Evolutionary conservation across 2,888 invertebrate genomes (phyloP).

Genomic region (Zelleria hepariella): DNA sequence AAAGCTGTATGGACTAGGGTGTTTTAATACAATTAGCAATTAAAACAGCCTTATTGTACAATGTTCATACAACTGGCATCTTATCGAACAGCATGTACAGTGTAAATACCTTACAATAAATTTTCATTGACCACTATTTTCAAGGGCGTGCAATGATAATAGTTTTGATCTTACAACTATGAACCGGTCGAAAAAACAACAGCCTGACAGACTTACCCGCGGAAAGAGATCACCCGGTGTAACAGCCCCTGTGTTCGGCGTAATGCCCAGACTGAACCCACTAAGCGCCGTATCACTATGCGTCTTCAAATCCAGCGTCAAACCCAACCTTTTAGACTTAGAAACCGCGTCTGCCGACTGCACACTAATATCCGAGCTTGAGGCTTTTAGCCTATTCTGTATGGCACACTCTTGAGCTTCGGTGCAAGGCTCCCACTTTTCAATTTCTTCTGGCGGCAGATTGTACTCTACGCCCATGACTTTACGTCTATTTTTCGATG

Average conservation of each 20-base stretch:
- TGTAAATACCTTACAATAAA: too few relatives aligned
- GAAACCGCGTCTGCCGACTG: neutral
- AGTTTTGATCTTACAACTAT: too few relatives aligned
- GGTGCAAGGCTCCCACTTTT: constrained; percentile 7
- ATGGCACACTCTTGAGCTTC: constrained; percentile 17
- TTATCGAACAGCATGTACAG: too few relatives aligned
- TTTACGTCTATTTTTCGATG: constrained; percentile 70
- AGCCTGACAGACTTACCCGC: constrained; percentile 31
- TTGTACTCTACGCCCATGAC: constrained; percentile 5
- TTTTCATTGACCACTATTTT: too few relatives aligned
- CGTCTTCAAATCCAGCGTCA: constrained; percentile 57
- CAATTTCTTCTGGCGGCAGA: neutral
- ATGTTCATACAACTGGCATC: too few relatives aligned
- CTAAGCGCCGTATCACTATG: constrained; percentile 27
- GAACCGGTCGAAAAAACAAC: neutral
- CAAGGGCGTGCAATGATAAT: too few relatives aligned
- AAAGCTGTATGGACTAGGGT: too few relatives aligned
- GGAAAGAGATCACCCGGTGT: constrained; percentile 59
- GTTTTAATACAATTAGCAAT: too few relatives aligned
- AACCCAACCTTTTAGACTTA: constrained; percentile 35
- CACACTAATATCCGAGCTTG: constrained; percentile 17
- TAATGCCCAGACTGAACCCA: constrained; percentile 19
- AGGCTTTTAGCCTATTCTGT: constrained; percentile 15
- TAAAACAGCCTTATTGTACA: too few relatives aligned
- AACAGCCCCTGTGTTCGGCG: constrained; percentile 36